These are phyloP conservation scores for Bilobella aurantiaca DNA, from an alignment of 1,140 invertebrate species.

Conservation along the genomic window DNA sequence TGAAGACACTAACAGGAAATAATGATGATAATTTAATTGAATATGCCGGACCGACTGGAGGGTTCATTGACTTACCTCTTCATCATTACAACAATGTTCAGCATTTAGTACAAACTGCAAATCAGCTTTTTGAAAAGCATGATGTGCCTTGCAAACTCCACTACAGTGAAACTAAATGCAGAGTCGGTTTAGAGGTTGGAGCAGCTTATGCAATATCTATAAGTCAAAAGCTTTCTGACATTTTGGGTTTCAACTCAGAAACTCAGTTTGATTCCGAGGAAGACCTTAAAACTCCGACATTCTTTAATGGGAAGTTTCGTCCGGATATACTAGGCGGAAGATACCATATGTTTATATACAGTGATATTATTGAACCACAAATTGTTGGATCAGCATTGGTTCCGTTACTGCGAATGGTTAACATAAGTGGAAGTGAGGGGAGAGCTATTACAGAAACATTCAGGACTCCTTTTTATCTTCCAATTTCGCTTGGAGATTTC, in stretches of 20 bases:
- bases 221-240: slow-evolving; percentile 5
- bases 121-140: background rate
- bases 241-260: background rate
- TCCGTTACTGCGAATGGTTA: slow-evolving; percentile 5
- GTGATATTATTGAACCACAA: slow-evolving; percentile 4
- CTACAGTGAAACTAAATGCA: background rate
- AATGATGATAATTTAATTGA: background rate
- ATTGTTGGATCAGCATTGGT: background rate
- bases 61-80: background rate
- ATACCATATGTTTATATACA: slow-evolving; percentile 10
- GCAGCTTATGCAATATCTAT: background rate
- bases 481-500: background rate
- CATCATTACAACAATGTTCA: background rate
- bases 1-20: background rate
- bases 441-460: slow-evolving; percentile 3
- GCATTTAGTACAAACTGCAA: background rate
- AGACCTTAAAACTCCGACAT: background rate
- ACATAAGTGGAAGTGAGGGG: background rate
- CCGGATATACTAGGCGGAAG: background rate
- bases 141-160: background rate
- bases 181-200: background rate
- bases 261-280: background rate
- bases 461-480: background rate
- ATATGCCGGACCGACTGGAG: background rate
- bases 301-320: background rate